phyloP scores from a whole-genome alignment of 2,113 vertebrate genomes.

The Pelusios castaneus region DNA sequence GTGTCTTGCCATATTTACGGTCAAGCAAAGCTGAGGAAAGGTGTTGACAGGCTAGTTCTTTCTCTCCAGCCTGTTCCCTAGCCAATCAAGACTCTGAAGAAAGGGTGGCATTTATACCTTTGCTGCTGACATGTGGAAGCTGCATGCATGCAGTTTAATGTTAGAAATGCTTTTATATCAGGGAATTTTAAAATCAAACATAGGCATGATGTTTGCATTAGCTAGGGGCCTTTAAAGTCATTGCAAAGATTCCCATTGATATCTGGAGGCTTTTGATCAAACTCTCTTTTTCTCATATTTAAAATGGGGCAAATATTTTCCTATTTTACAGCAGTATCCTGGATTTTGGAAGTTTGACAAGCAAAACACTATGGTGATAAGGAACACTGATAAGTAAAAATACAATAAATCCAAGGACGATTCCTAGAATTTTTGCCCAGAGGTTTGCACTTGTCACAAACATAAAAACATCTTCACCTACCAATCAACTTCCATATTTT shows the following conservation, averaged over 20 bases:
- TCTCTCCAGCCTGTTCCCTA: neutral
- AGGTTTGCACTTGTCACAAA: constrained; percentile 18
- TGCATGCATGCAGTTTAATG: neutral
- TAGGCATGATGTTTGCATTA: neutral
- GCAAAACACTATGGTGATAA: neutral
- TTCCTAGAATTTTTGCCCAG: constrained; percentile 11
- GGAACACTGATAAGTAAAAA: neutral
- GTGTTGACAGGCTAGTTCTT: neutral
- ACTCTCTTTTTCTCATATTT: neutral
- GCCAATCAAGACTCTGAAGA: neutral
- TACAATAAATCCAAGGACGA: constrained; percentile 28
- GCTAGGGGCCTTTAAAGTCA: neutral
- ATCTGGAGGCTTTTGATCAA: neutral
- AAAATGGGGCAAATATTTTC: neutral
- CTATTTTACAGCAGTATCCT: neutral
- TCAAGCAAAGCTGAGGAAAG: neutral
- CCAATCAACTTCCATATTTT: neutral
- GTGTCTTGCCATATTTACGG: neutral
- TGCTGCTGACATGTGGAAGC: neutral
- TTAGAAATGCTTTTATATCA: neutral
- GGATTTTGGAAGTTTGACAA: neutral
- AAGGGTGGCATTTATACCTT: neutral
- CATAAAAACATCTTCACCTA: neutral
- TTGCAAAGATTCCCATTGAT: neutral
- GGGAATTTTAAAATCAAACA: neutral